A percentile compares a stretch with the other conserved stretches of the same genome.
Evolutionary conservation across 2,888 invertebrate genomes (phyloP).

Genomic region (Lagria hirta): DNA sequence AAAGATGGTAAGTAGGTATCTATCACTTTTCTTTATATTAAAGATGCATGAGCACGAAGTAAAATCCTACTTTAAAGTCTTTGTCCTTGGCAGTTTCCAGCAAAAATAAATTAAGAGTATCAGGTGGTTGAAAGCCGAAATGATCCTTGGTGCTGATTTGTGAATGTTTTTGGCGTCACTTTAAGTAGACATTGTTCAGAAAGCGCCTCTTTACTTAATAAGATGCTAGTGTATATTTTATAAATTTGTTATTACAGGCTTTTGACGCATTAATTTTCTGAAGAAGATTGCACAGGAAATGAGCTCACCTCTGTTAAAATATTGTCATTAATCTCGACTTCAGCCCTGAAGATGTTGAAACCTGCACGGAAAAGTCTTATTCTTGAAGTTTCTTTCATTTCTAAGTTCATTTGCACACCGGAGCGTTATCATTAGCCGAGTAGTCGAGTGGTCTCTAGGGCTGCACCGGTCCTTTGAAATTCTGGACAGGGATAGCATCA

Average conservation of each 20-base stretch:
- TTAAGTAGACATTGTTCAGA: constrained; percentile 9
- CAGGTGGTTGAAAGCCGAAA: constrained; percentile 22
- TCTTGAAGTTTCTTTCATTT: constrained; percentile 42
- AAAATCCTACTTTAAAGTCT: no score
- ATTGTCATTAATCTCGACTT: constrained; percentile 36
- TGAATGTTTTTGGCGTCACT: constrained; percentile 12
- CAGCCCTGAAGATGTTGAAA: constrained; percentile 11
- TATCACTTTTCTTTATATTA: no score
- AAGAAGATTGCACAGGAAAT: constrained; percentile 29
- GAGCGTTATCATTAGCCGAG: constrained; percentile 44
- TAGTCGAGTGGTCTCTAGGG: constrained; percentile 41
- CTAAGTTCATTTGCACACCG: constrained; percentile 46
- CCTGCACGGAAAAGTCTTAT: constrained; percentile 26
- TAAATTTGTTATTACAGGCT: constrained; percentile 30
- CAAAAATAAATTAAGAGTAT: constrained; percentile 16
- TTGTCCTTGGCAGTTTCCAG: constrained; percentile 16
- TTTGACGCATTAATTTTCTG: constrained; percentile 29
- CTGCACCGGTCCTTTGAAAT: constrained; percentile 4
- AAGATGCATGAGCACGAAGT: no score
- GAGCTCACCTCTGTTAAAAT: constrained; percentile 30
- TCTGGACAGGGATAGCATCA: constrained; percentile 9
- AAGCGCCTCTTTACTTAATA: constrained; percentile 23
- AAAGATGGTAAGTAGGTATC: no score
- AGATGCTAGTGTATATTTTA: constrained; percentile 27
- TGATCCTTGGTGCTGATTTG: constrained; percentile 18